These are phyloP conservation scores for Sebastes diaconus DNA, from an alignment of 2,797 vertebrate genomes.

Conservation along the genomic window DNA sequence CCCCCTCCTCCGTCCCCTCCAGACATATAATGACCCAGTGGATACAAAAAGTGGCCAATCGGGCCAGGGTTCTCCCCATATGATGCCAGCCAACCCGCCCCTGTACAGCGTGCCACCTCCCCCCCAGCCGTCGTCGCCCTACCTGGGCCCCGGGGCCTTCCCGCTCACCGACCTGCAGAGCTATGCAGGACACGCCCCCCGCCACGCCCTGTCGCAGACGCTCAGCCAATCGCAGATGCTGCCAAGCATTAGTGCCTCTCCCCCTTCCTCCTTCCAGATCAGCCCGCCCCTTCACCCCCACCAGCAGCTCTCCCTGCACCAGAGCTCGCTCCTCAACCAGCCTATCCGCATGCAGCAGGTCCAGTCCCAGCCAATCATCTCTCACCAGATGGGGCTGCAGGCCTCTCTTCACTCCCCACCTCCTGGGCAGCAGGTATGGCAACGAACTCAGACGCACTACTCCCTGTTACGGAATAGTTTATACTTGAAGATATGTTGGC, in stretches of 20 bases:
- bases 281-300: conserved; percentile 93
- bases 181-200: conserved; percentile 88
- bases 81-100: conserved; percentile 92
- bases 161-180: conserved; percentile 94
- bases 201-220: conserved; percentile 89
- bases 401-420: conserved; percentile 94
- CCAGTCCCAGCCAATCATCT: conserved; percentile 93
- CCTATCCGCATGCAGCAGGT: conserved; percentile 97
- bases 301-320: conserved; percentile 92
- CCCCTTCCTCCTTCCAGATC: conserved; percentile 94
- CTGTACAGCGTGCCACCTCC: conserved; percentile 90
- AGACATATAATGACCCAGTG: conserved; percentile 93
- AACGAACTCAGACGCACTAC: neutral
- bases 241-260: conserved; percentile 95
- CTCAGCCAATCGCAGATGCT: conserved; percentile 94
- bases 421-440: conserved; percentile 92
- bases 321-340: conserved; percentile 94
- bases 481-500: neutral
- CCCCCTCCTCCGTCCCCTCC: neutral
- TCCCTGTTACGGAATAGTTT: neutral
- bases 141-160: conserved; percentile 90
- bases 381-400: conserved; percentile 97
- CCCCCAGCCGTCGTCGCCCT: conserved; percentile 89
- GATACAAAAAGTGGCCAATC: conserved; percentile 88
- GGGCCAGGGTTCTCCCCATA: conserved; percentile 88